phyloP scores from a whole-genome alignment of 1,140 invertebrate genomes.

The Copidosoma floridanum region DNA sequence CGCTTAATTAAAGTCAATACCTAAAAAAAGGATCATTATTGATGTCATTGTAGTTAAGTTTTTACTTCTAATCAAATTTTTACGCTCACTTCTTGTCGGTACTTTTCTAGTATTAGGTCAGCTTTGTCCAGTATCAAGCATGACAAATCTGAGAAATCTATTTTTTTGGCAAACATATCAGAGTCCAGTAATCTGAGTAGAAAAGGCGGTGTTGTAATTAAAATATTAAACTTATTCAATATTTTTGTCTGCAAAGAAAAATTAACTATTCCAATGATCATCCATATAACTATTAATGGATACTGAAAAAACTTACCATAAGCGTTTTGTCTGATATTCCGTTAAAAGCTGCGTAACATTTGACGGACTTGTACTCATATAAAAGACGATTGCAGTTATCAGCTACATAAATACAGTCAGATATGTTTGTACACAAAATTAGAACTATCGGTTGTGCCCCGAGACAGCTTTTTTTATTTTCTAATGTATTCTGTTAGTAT shows the following conservation, averaged over 20 bases:
- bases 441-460: slow-evolving; percentile 37
- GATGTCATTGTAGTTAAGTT: no score
- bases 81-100: slow-evolving; percentile 38
- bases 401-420: slow-evolving; percentile 36
- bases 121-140: slow-evolving; percentile 47
- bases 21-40: neutral
- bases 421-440: slow-evolving; percentile 45
- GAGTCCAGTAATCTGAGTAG: slow-evolving; percentile 40
- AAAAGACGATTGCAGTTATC: slow-evolving; percentile 35
- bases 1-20: slow-evolving; percentile 8
- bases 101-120: slow-evolving; percentile 49
- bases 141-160: slow-evolving; percentile 42
- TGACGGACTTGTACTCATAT: slow-evolving; percentile 26
- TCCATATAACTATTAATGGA: neutral
- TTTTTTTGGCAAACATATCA: slow-evolving; percentile 29
- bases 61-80: no score
- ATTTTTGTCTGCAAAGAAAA: slow-evolving; percentile 44
- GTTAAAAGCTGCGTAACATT: slow-evolving; percentile 41
- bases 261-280: no score
- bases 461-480: slow-evolving; percentile 3
- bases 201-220: slow-evolving; percentile 49
- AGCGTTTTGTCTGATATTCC: slow-evolving; percentile 40
- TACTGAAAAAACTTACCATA: slow-evolving; percentile 30
- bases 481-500: slow-evolving; percentile 1
- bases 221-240: slow-evolving; percentile 50